Base-by-base conservation (phyloP, 2,888 invertebrate genomes). In the Lithophane socia region DNA sequence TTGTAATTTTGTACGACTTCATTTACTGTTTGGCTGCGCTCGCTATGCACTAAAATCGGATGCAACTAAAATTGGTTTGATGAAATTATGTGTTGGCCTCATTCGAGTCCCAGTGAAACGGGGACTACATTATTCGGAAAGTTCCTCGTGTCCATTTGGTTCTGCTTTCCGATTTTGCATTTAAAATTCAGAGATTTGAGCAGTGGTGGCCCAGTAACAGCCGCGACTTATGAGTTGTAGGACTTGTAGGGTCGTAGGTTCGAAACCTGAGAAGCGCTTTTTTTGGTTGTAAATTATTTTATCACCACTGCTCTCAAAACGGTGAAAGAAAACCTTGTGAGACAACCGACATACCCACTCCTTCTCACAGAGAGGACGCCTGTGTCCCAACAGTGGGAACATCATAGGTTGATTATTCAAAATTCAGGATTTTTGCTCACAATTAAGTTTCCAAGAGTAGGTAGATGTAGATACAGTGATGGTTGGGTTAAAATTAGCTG, bases 21-120 rank as follows among this genome's bases (percentile, higher is more conserved):
- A 86, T 86, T 87, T 79, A 66, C n/a, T 66, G 72, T 74, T 80
- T 74, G 63, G 66, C 13, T 80, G 75, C 54, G n/a, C 44, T 37
- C 37, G 66, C 54, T 68, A 77, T 75, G 78, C 73, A 81, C 60
- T 74, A 44, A 80, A 65, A 71, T 78, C 66, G 18, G n/a, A 21
- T 66, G 37, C 44, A 74, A 65, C 52, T 63, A 24, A 77, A 83
- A 77, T 86, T 68, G 54, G 52, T 52, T 49, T 58, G 73, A 83
- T 42, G 37, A 68, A 68, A 73, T 85, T 49, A 77, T 68, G 73
- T 54, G 73, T 24, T 70, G 66, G 44, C 81, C 69, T 70, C 69
- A 70, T 81, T 81, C 74, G 65, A 42, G 52, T 58, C n/a, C 37
- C 37, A 61, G 52, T 47, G 77, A 77, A 18, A 9, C 61, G 49